A percentile compares a stretch with the other conserved stretches of the same genome.
Conservation (phyloP, 2,113 vertebrate genomes). For the Campylorhamphus procurvoides region DNA sequence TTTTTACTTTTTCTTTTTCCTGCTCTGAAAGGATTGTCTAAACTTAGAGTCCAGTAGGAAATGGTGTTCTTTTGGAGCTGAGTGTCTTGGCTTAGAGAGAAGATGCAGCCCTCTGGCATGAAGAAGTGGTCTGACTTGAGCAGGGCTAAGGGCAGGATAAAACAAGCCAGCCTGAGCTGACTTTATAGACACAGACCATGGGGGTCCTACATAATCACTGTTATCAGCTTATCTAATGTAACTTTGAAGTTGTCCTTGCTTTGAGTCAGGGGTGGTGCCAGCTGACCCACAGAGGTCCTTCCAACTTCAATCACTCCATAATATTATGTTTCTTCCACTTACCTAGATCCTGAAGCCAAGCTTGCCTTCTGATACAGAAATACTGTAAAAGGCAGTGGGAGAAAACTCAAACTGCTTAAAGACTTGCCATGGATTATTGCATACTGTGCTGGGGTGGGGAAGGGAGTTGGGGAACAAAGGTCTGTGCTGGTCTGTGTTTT, state of each 20-base stretch:
- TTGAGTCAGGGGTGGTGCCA: neutral
- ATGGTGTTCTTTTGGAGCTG: neutral
- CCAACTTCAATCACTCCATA: neutral
- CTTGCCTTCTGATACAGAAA: neutral
- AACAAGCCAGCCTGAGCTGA: neutral
- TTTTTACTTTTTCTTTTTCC: too few relatives aligned
- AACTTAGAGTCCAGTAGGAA: neutral
- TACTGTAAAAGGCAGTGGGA: neutral
- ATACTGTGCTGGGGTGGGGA: neutral
- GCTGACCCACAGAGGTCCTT: neutral
- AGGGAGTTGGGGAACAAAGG: neutral
- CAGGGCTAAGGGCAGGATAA: neutral
- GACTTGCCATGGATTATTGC: neutral
- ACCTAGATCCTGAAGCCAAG: neutral
- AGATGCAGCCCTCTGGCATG: neutral
- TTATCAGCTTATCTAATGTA: neutral
- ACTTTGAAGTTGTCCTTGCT: slow-evolving; percentile 17
- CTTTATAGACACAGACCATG: neutral
- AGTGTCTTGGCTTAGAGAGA: neutral
- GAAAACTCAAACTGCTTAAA: neutral
- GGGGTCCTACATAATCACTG: neutral
- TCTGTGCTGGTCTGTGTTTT: neutral
- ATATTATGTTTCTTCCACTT: neutral
- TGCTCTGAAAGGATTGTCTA: neutral
- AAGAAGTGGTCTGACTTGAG: neutral